Evolutionary conservation across 2,888 invertebrate genomes (phyloP), one percentile per base, ranked within the genome.

Genomic region (Perizoma flavofasciatum): DNA sequence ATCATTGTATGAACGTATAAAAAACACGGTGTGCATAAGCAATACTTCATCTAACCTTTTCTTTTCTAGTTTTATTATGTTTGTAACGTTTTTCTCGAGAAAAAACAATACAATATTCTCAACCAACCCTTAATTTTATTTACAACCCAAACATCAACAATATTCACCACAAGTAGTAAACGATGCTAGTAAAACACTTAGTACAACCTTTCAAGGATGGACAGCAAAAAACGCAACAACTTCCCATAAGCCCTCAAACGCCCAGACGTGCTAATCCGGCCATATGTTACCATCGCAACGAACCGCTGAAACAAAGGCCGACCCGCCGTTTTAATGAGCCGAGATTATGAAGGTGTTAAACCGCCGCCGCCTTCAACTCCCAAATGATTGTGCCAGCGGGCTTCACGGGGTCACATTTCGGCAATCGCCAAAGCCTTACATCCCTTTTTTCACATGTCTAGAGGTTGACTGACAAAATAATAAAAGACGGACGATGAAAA

Each of bases 281-380:
- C 91, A 92, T 90, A 86, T 89, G 91, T 91, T 90, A 89, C 75
- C 80, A 76, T 84, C 83, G 79, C 72, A 90, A 89, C 89, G 81
- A 89, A 79, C 84, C 83, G 90, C 86, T 88, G 91, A 92, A 90
- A 91, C 92, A 92, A 91, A 91, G 89, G 83, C 86, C 82, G 82
- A 71, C 85, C 88, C 86, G 85, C 81, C 79, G 74, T 76, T 87
- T 90, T 92, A 92, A 92, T 92, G 91, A 90, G 85, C 83, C 81
- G 83, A 88, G 91, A 89, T 91, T 92, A 91, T 89, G 89, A 90
- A 91, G 91, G 92, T 91, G 92, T 90, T 91, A 92, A 91, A 88
- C 86, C 86, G 77, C 82, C 83, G 88, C 84, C 77, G 81, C 82
- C 89, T 91, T 90, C 88, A 89, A 91, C 89, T 89, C 74, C 83